Conservation (phyloP, 1,140 invertebrate species). For the Charaxes varanes region DNA sequence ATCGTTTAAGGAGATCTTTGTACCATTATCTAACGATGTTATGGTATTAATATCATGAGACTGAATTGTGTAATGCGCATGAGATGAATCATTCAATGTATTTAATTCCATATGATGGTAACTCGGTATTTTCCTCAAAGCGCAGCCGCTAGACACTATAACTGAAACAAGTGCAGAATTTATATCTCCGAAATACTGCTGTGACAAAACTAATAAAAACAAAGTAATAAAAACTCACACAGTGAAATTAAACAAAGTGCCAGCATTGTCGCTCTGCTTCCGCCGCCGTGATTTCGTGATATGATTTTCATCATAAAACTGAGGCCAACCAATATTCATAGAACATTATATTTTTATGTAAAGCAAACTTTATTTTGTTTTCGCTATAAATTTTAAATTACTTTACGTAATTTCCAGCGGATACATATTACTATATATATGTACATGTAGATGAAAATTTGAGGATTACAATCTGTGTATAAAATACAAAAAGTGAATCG, state of each 20-base stretch:
- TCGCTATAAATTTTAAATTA: too few species aligned
- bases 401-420: too few species aligned
- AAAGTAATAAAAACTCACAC: conserved; percentile 16
- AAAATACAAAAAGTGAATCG: too few species aligned
- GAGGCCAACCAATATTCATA: conserved; percentile 6
- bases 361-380: too few species aligned
- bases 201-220: neutral
- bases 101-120: neutral
- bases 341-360: neutral
- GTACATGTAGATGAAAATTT: too few species aligned
- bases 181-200: too few species aligned
- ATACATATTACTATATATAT: too few species aligned
- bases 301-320: conserved; percentile 10
- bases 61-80: neutral
- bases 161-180: conserved; percentile 9
- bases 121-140: conserved; percentile 2
- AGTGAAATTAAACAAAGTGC: conserved; percentile 9
- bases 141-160: neutral
- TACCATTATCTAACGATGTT: neutral
- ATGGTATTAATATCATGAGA: neutral
- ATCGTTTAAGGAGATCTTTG: conserved; percentile 12
- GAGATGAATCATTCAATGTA: neutral
- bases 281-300: neutral
- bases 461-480: too few species aligned
- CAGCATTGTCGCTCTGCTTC: conserved; percentile 16